phyloP scores from a whole-genome alignment of 92 coral and sea anemone species.

The Ricordea florida region DNA sequence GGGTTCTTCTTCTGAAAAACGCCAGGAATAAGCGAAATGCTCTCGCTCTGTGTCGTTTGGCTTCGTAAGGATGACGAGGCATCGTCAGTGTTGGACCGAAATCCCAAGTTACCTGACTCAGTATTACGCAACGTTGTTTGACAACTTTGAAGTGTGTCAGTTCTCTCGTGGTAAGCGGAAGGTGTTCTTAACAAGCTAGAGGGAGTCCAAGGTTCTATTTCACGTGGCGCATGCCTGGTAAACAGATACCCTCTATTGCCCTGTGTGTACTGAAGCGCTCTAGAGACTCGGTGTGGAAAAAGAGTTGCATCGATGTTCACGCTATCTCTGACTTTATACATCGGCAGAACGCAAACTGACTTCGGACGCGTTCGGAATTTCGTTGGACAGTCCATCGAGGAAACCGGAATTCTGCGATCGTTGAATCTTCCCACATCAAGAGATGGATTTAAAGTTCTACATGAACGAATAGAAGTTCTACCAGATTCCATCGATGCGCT shows the following conservation, averaged over 20 bases:
- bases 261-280: constrained; percentile 70
- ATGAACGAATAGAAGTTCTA: too few species aligned
- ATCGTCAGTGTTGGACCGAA: background rate
- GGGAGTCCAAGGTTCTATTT: background rate
- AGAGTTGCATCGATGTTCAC: background rate
- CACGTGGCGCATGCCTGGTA: constrained; percentile 51
- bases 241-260: constrained; percentile 57
- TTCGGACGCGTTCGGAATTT: background rate
- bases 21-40: constrained; percentile 80
- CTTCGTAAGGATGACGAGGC: background rate
- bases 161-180: background rate
- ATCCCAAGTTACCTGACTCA: background rate
- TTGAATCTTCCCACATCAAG: background rate
- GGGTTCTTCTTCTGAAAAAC: constrained; percentile 69
- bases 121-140: background rate
- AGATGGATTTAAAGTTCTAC: background rate
- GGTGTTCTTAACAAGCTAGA: background rate
- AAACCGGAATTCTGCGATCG: background rate
- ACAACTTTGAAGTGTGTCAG: too few species aligned
- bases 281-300: constrained; percentile 67
- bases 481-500: too few species aligned
- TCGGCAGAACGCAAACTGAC: constrained; percentile 14
- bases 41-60: constrained; percentile 51
- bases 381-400: background rate
- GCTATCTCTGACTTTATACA: background rate